Base-by-base conservation (phyloP, 2,888 invertebrate genomes). In the Caenorhabditis macrosperma region DNA sequence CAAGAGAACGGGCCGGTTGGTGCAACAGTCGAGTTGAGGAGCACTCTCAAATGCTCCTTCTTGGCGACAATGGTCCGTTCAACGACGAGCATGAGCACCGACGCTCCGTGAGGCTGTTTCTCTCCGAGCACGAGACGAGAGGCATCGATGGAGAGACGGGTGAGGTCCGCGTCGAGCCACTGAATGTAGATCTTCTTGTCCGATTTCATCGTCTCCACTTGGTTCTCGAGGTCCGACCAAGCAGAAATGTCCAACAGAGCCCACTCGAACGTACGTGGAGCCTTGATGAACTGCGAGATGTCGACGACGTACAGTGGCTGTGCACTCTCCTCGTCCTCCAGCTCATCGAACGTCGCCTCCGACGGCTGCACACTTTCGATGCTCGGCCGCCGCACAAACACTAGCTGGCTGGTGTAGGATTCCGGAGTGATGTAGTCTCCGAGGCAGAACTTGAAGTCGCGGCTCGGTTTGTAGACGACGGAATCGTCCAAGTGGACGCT, bases 391-490 rank as follows among this genome's bases (percentile, higher is more conserved):
- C 82, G 60, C 9, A 84, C 71, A 26, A 59, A 75, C 2, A 84
- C 84, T 15, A 63, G 55, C 30, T 50, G 54, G 1, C 24, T 68
- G n/a, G 59, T 61, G 46, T 48, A 68, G 10, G 64, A 69, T 30
- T 61, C 52, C 22, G 52, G 50, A 30, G 64, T 78, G 46, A 85
- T 78, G 71, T 75, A 85, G 68, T 85, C 85, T 10, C 82, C 85
- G 24, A 85, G 77, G 50, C 78, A 83, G 55, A 85, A 85, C 26
- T 59, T 63, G 75, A 81, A 79, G 66, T 85, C 85, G 0, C 85
- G 55, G 54, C 78, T 78, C 26, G 85, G 85, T 60, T 83, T 85
- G 54, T 83, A 84, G 48, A 60, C 55, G 46, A 33, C 24, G 15
- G 64, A 61, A 10, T 84, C 84, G 20, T 77, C 78, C 24, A 72